A percentile compares a stretch with the other conserved stretches of the same genome.
Evolutionary conservation across 2,888 invertebrate genomes (phyloP).

Genomic region (Sphinx pinastri): DNA sequence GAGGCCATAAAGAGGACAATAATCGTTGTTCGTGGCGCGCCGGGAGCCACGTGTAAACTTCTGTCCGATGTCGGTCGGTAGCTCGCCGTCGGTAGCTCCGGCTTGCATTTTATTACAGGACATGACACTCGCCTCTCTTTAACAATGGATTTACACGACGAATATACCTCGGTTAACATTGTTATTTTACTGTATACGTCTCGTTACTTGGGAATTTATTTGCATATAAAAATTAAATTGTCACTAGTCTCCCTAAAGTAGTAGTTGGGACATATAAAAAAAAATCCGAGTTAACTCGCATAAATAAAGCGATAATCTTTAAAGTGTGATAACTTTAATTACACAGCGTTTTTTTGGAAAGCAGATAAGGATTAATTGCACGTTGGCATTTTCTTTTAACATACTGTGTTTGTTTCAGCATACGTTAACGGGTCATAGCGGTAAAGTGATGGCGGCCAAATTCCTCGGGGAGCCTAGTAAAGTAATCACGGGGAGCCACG

Average conservation of each 20-base stretch:
- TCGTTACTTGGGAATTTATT: conserved; percentile 17
- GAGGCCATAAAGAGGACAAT: conserved; percentile 66
- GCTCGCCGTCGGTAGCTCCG: conserved; percentile 44
- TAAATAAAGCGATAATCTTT: conserved; percentile 12
- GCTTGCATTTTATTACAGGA: conserved; percentile 46
- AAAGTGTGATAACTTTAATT: conserved; percentile 22
- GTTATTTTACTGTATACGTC: background rate
- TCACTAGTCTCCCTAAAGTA: background rate
- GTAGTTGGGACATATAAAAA: background rate
- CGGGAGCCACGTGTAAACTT: conserved; percentile 61
- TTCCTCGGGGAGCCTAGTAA: conserved; percentile 96
- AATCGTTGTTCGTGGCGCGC: conserved; percentile 63
- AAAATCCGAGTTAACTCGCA: background rate
- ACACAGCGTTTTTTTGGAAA: conserved; percentile 20
- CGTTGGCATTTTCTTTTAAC: background rate
- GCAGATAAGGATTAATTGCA: conserved; percentile 1
- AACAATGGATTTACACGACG: conserved; percentile 23
- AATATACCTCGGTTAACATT: background rate
- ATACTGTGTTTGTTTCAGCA: conserved; percentile 84
- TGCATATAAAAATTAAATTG: conserved; percentile 1
- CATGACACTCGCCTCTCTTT: conserved; percentile 31
- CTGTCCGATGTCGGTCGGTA: conserved; percentile 50
- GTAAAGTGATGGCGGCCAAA: conserved; percentile 98
- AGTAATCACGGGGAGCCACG: conserved; percentile 99
- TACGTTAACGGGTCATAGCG: conserved; percentile 97